These are phyloP conservation scores for Spatula versicolor DNA, from an alignment of 2,797 vertebrate genomes.

Conservation along the genomic window DNA sequence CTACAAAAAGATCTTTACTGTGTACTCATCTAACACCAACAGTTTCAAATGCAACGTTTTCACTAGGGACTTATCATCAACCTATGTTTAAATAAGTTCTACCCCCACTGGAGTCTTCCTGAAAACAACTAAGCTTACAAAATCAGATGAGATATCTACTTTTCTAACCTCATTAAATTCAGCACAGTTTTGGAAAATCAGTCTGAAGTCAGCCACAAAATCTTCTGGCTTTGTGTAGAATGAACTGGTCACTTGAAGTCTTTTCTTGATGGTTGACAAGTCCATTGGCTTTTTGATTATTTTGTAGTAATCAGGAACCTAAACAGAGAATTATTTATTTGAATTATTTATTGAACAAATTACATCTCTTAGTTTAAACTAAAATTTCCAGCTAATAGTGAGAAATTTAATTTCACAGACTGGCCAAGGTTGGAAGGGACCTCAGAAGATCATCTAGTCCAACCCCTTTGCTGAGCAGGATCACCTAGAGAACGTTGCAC, in stretches of 20 bases:
- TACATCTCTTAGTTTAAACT: neutral
- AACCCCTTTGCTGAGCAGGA: no score
- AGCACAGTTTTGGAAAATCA: conserved; percentile 85
- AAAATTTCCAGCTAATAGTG: neutral
- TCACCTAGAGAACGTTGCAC: no score
- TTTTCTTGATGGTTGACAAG: conserved; percentile 84
- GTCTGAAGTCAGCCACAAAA: conserved; percentile 81
- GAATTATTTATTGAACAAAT: neutral
- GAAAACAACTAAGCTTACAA: neutral
- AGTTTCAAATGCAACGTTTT: neutral
- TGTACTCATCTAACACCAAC: neutral
- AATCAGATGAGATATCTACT: neutral
- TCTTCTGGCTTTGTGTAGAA: conserved; percentile 81
- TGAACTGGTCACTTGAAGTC: conserved; percentile 75
- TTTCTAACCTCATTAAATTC: conserved; percentile 85
- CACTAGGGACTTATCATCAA: neutral
- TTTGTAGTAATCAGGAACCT: conserved; percentile 87
- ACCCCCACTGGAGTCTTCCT: neutral
- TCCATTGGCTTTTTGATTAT: conserved; percentile 87
- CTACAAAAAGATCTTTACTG: neutral
- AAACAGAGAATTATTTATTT: neutral
- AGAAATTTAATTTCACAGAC: neutral
- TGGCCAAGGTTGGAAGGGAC: no score
- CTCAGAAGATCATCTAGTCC: no score
- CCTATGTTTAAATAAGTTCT: neutral